These are phyloP conservation scores for Drosophila melanica DNA, from an alignment of 1,140 invertebrate genomes.

Conservation along the genomic window DNA sequence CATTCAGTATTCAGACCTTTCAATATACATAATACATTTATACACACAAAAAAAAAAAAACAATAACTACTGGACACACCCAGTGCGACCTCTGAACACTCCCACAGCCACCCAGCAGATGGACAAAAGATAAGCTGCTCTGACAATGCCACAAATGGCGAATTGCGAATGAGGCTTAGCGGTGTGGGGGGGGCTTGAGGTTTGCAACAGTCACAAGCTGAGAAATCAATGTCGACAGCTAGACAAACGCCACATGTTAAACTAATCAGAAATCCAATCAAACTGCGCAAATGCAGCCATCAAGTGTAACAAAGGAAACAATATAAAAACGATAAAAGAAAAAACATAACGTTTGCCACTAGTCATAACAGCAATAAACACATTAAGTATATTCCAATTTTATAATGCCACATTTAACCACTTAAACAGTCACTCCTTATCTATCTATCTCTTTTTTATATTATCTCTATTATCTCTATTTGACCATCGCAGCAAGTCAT, in stretches of 20 bases:
- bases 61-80: not conserved
- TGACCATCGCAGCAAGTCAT: too few species aligned
- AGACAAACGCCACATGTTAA: constrained; percentile 71
- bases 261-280: constrained; percentile 79
- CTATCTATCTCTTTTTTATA: too few species aligned
- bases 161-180: constrained; percentile 23
- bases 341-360: too few species aligned
- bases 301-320: constrained; percentile 37
- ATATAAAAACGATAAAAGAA: constrained; percentile 28
- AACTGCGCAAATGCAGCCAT: constrained; percentile 62
- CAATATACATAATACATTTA: not conserved
- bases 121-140: constrained; percentile 51
- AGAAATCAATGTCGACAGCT: constrained; percentile 65
- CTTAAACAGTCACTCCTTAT: too few species aligned
- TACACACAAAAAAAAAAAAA: constrained; percentile 1
- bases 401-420: too few species aligned
- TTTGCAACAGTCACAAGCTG: constrained; percentile 52
- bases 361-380: not conserved
- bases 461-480: too few species aligned
- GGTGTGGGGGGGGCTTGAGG: not conserved
- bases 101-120: constrained; percentile 21
- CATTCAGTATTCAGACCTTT: not conserved
- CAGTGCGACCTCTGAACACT: constrained; percentile 8
- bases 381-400: too few species aligned
- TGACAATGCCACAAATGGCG: constrained; percentile 31